These are phyloP conservation scores for Drosophila lutescens DNA, from an alignment of 2,888 invertebrate species.

Conservation along the genomic window DNA sequence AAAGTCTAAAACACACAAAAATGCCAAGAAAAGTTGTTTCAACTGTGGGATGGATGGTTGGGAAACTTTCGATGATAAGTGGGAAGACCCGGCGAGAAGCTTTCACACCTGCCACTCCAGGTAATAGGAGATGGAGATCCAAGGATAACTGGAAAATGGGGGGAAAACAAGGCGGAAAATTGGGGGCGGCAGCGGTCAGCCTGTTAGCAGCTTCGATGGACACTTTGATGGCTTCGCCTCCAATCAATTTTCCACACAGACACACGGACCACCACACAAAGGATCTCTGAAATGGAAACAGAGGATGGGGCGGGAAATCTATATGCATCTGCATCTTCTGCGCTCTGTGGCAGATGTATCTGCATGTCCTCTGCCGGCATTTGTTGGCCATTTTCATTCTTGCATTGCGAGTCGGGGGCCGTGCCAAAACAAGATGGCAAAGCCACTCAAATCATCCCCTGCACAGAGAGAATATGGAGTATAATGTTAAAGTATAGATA, in stretches of 20 bases:
- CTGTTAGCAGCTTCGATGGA: constrained; percentile 41
- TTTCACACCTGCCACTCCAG: constrained; percentile 39
- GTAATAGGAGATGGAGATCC: constrained; percentile 28
- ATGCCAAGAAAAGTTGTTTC: constrained; percentile 7
- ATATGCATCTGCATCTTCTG: constrained; percentile 13
- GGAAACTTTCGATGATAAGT: constrained; percentile 29
- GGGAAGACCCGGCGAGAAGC: constrained; percentile 35
- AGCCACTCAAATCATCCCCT: constrained; percentile 10
- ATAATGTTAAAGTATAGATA: background rate
- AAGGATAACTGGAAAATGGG: background rate
- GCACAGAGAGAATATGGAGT: background rate
- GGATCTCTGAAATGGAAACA: constrained; percentile 3
- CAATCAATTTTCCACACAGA: constrained; percentile 33
- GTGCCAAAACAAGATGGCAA: constrained; percentile 20
- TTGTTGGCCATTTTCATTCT: constrained; percentile 21
- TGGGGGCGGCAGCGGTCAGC: constrained; percentile 24
- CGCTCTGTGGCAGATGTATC: constrained; percentile 21
- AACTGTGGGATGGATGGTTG: background rate
- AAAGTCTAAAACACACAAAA: constrained; percentile 28
- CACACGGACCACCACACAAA: constrained; percentile 30
- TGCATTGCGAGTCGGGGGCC: constrained; percentile 8
- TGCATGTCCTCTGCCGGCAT: constrained; percentile 19
- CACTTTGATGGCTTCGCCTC: constrained; percentile 42
- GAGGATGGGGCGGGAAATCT: constrained; percentile 2
- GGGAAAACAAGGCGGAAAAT: background rate